Evolutionary conservation across 2,888 invertebrate species (phyloP).

Genomic region (Conops quadrifasciatus): DNA sequence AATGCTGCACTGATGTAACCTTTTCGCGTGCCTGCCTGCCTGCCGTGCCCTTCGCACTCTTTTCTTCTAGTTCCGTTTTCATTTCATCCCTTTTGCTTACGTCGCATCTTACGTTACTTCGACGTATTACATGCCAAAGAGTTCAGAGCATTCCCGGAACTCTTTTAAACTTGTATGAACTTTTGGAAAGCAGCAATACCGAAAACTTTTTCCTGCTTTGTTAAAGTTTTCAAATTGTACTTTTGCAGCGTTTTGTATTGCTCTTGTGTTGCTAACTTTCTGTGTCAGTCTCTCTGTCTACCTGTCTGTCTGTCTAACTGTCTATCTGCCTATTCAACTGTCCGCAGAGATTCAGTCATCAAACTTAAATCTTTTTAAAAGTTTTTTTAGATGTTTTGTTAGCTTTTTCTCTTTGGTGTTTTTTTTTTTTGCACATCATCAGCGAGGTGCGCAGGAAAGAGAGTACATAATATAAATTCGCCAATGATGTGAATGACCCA

Average conservation of each 20-base stretch:
- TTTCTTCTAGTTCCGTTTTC: no score
- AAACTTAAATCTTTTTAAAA: slow-evolving; percentile 7
- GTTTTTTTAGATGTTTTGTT: no score
- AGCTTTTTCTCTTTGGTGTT: not conserved
- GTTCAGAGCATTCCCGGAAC: no score
- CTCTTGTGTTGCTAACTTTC: not conserved
- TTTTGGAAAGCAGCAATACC: not conserved
- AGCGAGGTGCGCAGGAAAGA: not conserved
- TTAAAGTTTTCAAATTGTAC: not conserved
- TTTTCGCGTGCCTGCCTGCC: no score
- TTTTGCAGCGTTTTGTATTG: not conserved
- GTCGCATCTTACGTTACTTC: no score
- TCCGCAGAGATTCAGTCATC: not conserved
- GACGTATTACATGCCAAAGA: no score
- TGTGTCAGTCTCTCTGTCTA: slow-evolving; percentile 6
- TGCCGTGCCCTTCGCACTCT: no score
- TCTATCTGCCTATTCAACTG: no score
- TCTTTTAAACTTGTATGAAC: slow-evolving; percentile 9
- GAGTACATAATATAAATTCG: not conserved
- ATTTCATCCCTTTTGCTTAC: no score
- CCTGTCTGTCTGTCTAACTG: not conserved
- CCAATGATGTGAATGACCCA: not conserved
- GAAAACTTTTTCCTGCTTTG: not conserved
- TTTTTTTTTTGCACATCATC: not conserved
- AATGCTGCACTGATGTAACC: no score